Base-by-base conservation (phyloP, 2,888 invertebrate species). In the Meiosimyza decipiens region DNA sequence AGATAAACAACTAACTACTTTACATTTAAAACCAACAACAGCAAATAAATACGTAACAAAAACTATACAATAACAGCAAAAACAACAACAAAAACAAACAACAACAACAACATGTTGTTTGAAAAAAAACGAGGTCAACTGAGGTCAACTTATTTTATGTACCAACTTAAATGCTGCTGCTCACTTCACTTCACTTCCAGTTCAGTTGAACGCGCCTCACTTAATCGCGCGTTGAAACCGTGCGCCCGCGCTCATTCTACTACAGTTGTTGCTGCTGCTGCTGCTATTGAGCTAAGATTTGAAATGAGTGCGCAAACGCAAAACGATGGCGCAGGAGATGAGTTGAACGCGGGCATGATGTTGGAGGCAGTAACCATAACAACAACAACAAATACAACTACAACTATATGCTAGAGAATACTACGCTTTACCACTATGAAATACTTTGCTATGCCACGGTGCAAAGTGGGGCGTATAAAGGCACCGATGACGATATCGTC, bases 141-240 rank as follows among this genome's bases (percentile, higher is more conserved):
- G 84, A 83, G 83, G 83, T 83, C 83, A 83, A 83, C 83, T 80
- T 79, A 84, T 84, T 83, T 84, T 81, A 83, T 84, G 82, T 81
- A 81, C 40, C 81, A 78, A 82, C 81, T 70, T 63, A 54, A 70
- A 70, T 49, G 70, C 2, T 40, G 40, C 54, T 52, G 70, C 63
- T 63, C 70, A 70, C 70, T 70, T 70, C 63, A 54, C 52, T 70
- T n/a, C 47, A 16, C 50, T 49, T 6, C 55, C 55, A 57, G 55
- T 55, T 57, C 67, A 57, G 47, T 57, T 65, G 12, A 15, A 49
- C 28, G 60, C 60, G 28, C 13, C 40, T 60, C 60, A 55, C 18
- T 22, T 22, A 55, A 18, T 9, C 18, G 7, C 18, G 16, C 40
- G 40, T 7, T 3, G 6, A 55, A 22, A 57, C 22, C 22, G 57